Evolutionary conservation across 2,797 vertebrate genomes (phyloP).

Genomic region (Sternotherus odoratus): DNA sequence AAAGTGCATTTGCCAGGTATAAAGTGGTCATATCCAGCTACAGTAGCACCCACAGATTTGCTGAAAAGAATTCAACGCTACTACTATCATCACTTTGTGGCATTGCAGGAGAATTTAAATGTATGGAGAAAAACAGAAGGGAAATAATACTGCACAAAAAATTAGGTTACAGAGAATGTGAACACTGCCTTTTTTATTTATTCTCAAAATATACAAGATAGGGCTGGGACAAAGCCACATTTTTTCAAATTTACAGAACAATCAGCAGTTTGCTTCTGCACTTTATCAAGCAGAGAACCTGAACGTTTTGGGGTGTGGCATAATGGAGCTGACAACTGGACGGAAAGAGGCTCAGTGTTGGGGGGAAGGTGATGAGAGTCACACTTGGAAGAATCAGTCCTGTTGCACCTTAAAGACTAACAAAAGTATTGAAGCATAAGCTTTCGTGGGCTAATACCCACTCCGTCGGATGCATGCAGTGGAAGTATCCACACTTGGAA

Average conservation of each 20-base stretch:
- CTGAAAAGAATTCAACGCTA: background rate
- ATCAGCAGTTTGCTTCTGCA: background rate
- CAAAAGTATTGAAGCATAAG: too few relatives aligned
- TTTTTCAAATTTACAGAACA: background rate
- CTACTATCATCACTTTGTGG: background rate
- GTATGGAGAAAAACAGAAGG: background rate
- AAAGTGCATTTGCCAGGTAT: background rate
- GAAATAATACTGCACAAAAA: background rate
- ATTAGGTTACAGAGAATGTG: background rate
- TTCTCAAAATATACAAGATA: background rate
- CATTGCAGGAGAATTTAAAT: background rate
- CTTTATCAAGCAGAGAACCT: background rate
- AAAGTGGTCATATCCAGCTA: background rate
- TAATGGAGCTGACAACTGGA: background rate
- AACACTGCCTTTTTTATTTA: background rate
- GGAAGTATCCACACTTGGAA: too few relatives aligned
- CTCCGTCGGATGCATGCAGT: too few relatives aligned
- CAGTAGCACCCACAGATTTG: background rate
- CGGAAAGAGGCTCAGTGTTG: background rate
- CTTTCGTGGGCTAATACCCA: too few relatives aligned
- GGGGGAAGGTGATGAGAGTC: rapidly evolving
- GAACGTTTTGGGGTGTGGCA: background rate
- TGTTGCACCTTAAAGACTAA: too few relatives aligned
- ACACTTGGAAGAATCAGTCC: background rate
- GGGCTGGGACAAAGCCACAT: background rate